These are phyloP conservation scores for Poeciliopsis prolifica DNA, from an alignment of 2,113 vertebrate species.

Conservation along the genomic window DNA sequence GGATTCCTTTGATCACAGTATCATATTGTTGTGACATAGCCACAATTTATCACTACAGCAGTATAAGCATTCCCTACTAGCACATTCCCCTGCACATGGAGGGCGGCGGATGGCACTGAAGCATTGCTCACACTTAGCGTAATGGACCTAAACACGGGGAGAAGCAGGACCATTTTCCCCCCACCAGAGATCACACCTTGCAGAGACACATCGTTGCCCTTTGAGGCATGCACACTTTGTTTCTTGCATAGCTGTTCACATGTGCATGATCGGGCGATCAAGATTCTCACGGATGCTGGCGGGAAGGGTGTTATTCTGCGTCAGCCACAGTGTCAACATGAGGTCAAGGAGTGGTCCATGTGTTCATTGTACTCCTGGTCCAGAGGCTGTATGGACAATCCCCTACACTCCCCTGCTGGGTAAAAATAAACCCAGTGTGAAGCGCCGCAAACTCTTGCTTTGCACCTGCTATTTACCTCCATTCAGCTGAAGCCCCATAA, in stretches of 20 bases:
- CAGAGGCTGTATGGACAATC: conserved; percentile 43
- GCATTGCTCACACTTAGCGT: conserved; percentile 41
- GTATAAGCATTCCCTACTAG: conserved; percentile 55
- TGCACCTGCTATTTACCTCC: conserved; percentile 80
- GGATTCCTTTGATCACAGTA: conserved; percentile 76
- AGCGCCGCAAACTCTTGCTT: conserved; percentile 50
- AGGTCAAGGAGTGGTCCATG: conserved; percentile 71
- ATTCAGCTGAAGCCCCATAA: conserved; percentile 68
- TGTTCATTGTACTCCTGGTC: conserved; percentile 52
- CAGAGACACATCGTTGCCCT: conserved; percentile 59
- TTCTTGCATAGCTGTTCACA: conserved; percentile 74
- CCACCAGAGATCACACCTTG: conserved; percentile 72
- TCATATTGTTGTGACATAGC: conserved; percentile 71
- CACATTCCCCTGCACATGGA: conserved; percentile 39
- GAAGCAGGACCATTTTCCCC: conserved; percentile 46
- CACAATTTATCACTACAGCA: conserved; percentile 73
- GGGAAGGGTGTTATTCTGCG: conserved; percentile 46
- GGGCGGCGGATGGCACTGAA: conserved; percentile 49
- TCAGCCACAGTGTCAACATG: conserved; percentile 71
- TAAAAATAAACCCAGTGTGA: conserved; percentile 79
- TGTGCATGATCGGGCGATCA: conserved; percentile 56
- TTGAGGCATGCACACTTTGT: conserved; percentile 66
- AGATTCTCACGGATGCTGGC: conserved; percentile 44
- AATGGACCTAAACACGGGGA: conserved; percentile 50
- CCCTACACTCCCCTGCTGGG: conserved; percentile 37